Evolutionary conservation across 2,888 invertebrate species (phyloP).

Genomic region (Hirtodrosophila trivittata): DNA sequence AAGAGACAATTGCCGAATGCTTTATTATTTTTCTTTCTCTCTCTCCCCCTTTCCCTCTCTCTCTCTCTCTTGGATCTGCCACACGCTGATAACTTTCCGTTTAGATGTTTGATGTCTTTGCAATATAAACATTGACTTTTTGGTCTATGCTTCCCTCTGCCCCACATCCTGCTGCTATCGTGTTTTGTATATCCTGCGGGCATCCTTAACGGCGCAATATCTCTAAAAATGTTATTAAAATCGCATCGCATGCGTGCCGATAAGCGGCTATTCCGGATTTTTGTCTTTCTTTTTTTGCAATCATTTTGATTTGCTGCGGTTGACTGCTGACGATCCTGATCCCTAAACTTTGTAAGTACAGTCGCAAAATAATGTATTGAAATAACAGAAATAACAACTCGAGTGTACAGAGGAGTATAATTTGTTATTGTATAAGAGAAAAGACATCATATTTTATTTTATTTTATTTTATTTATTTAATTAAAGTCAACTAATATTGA

Average conservation of each 20-base stretch:
- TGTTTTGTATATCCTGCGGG: slow-evolving; percentile 34
- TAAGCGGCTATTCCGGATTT: slow-evolving; percentile 40
- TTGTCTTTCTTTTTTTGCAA: slow-evolving; percentile 36
- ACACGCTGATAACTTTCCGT: slow-evolving; percentile 54
- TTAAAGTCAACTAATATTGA: too few relatives aligned
- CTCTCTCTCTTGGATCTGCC: slow-evolving; percentile 32
- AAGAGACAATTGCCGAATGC: slow-evolving; percentile 69
- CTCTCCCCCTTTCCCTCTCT: background rate
- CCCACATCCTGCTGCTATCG: too few relatives aligned
- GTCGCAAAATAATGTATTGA: background rate
- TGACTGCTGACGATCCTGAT: slow-evolving; percentile 18
- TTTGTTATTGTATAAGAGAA: too few relatives aligned
- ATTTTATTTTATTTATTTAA: too few relatives aligned
- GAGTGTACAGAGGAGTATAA: too few relatives aligned
- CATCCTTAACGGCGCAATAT: slow-evolving; percentile 64
- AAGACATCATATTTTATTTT: too few relatives aligned
- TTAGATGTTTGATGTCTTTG: slow-evolving; percentile 58
- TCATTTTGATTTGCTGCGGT: slow-evolving; percentile 62
- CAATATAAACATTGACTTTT: slow-evolving; percentile 53
- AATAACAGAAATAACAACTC: background rate
- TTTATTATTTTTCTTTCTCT: slow-evolving; percentile 58
- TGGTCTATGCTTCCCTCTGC: background rate
- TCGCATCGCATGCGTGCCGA: slow-evolving; percentile 62
- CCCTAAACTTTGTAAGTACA: background rate
- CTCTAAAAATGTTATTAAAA: slow-evolving; percentile 70